These are phyloP conservation scores for Glaucidium brasilianum DNA, from an alignment of 2,113 vertebrate genomes.

Conservation along the genomic window DNA sequence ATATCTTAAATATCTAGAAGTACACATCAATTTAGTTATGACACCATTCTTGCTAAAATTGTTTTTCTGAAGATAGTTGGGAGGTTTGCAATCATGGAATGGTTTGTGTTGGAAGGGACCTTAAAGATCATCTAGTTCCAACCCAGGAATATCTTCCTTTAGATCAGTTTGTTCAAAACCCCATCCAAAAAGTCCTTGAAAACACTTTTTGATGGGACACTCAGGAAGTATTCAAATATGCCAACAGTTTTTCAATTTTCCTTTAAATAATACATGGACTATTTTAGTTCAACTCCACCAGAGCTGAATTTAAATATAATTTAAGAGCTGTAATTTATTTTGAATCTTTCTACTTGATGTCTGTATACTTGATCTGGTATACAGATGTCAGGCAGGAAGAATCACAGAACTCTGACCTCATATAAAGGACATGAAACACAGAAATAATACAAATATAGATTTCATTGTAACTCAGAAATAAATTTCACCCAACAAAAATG, in stretches of 20 bases:
- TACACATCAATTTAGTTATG: background rate
- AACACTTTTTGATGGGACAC: background rate
- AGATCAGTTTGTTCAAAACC: no score
- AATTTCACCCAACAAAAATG: background rate
- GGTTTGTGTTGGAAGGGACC: no score
- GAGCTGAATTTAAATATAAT: background rate
- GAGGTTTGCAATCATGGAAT: background rate
- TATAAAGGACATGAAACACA: background rate
- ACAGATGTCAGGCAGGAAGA: background rate
- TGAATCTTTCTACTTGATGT: background rate
- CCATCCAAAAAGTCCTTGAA: background rate
- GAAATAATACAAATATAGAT: background rate
- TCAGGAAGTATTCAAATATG: background rate
- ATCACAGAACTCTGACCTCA: background rate
- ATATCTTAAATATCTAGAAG: background rate
- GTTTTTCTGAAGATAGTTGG: background rate
- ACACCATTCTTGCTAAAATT: background rate
- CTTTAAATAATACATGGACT: background rate
- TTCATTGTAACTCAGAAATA: background rate
- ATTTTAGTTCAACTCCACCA: background rate
- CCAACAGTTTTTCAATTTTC: background rate
- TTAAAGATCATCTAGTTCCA: no score
- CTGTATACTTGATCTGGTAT: background rate
- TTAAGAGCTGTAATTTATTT: background rate
- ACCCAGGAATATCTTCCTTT: no score